Evolutionary conservation across 2,113 vertebrate species (phyloP), one percentile per base, ranked within the genome.

Genomic region (Clarias gariepinus): DNA sequence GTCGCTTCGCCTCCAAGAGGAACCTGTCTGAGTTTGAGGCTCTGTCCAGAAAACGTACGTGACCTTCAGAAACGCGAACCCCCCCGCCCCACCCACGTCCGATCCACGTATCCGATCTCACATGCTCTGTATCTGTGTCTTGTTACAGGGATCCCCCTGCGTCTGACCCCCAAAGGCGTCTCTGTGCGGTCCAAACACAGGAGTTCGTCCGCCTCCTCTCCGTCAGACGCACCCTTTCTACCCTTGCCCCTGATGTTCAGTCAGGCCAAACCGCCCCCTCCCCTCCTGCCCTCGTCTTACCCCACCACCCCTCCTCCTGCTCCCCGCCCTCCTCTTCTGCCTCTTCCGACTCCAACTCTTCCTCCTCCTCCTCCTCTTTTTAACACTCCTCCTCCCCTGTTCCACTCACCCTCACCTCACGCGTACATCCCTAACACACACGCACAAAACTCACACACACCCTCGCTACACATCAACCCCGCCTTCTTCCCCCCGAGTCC

Each of bases 31-130:
- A 97, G 89, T 98, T 99, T 91, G 97, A 98, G 93, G 95, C 96
- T 0, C 91, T 94, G 92, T 96, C 97, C 93, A 97, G 97, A 91
- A 97, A 98, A 95, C 96, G 98, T 99, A 95, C 98, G 97, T 91
- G 90, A 33, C 1, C 21, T 16, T 36, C 19, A 1, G 30, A 16
- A n/a, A 19, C 18, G 11, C 47, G 47, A 4, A 3, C 4, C 36
- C 36, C 36, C 36, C 36, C 36, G 2, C 36, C 3, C 41, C 3
- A 6, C 47, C 0, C 47, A 47, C 6, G 47, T 47, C 47, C 47
- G 47, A 0, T 47, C 47, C 47, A 8, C 47, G 7, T 47, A 0
- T 47, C 47, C 8, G 47, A 47, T 47, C 47, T 73, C 19, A 73
- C 69, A 9, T 4, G 36, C 71, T 1, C 13, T 4, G 4, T 74